phyloP scores from a whole-genome alignment of 2,113 vertebrate species.

The Python bivittatus region DNA sequence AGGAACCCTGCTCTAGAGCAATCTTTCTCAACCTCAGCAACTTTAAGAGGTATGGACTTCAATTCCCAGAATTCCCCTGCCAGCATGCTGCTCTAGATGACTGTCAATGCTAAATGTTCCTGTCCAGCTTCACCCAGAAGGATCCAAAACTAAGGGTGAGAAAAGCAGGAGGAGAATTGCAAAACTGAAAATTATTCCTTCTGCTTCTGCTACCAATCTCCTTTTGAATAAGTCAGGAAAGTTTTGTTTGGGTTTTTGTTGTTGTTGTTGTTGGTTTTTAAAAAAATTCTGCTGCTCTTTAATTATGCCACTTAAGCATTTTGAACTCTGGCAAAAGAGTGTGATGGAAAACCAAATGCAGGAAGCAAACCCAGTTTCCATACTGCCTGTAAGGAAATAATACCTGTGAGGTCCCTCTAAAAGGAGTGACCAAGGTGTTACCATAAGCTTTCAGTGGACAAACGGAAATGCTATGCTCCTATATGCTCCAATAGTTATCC shows the following conservation, averaged over 20 bases:
- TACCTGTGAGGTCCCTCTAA: neutral
- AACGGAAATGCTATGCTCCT: neutral
- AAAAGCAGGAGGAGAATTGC: conserved; percentile 7
- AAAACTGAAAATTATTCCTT: conserved; percentile 14
- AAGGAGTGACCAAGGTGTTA: neutral
- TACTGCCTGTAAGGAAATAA: neutral
- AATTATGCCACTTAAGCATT: conserved; percentile 42
- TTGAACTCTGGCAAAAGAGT: conserved; percentile 6
- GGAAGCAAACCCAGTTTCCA: neutral
- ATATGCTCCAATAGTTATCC: neutral
- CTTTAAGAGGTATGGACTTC: neutral
- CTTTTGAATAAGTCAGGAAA: conserved; percentile 41
- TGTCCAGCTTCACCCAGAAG: conserved; percentile 22
- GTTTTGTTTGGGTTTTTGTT: conserved; percentile 20
- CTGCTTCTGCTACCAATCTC: conserved; percentile 44
- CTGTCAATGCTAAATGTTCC: conserved; percentile 7
- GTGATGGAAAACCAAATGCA: neutral
- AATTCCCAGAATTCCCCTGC: neutral
- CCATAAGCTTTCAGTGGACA: neutral
- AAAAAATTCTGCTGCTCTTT: conserved; percentile 47
- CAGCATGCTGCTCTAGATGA: conserved; percentile 12
- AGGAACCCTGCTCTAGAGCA: too few species aligned
- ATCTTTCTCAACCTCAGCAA: neutral
- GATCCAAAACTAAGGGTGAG: conserved; percentile 5
- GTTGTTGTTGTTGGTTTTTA: too few species aligned